Base-by-base conservation (phyloP, 2,113 vertebrate genomes). In the Scomber colias region DNA sequence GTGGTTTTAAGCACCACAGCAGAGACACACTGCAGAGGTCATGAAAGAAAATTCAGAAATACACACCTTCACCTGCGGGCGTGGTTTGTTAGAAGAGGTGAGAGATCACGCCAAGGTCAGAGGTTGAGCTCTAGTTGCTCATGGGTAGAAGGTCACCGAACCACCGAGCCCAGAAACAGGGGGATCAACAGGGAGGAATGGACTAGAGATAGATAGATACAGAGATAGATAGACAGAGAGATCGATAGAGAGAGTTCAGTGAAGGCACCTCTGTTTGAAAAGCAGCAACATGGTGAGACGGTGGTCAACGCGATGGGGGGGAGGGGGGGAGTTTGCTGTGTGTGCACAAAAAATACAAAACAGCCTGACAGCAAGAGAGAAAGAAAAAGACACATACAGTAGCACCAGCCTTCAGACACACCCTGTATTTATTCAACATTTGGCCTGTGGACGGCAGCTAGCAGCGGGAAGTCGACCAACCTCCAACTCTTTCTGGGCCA, bases 11-110 rank as follows among this genome's bases (percentile, higher is more conserved):
- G 12, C 65, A 78, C 27, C 11, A 53, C 16, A 50, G 11, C 7
- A 27, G 19, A 61, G 5, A 77, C 3, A 83, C 8, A 27, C 31
- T 56, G 10, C n/a, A 64, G 56, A 71, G 10, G 59, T 54, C 5
- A 65, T 35, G 16, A 45, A 6, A 74, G 19, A 71, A 85, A 57
- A 77, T n/a, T n/a, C 35, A 5, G 51, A 55, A 77, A 89, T 85
- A 92, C 90, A 87, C 83, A 92, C 92, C 93, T 92, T 92, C 81
- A 92, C 90, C 92, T 84, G 85, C 64, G 88, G 89, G 87, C 71
- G 87, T 90, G 84, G 81, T 73, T 92, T 87, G 87, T 84, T 57
- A 85, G 88, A 90, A 91, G 88, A 87, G 91, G 93, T 92, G 89
- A 89, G 85, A 85, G 86, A 76, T 92, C 84, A 77, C 86, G 16